Evolutionary conservation across 23 tunicate genomes (phyloP).

Genomic region (Oikopleura albicans): DNA sequence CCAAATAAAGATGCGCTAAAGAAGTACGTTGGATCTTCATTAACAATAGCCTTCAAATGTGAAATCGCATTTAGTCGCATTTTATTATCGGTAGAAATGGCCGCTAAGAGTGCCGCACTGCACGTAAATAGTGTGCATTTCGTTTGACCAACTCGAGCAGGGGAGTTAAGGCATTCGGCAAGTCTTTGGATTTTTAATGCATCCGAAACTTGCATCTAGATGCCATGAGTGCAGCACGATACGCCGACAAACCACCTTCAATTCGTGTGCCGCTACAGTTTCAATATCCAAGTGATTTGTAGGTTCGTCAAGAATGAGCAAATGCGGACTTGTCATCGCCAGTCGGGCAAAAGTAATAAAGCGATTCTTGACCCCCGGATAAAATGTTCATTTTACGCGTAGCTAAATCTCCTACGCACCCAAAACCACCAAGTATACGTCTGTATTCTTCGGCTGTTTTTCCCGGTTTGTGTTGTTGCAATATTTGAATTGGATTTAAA

Average conservation of each 20-base stretch:
- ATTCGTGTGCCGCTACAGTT: constrained; percentile 75
- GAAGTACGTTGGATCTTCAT: no score
- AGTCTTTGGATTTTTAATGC: no score
- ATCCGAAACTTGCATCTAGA: no score
- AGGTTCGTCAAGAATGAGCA: constrained; percentile 95
- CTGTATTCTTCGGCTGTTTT: constrained; percentile 51
- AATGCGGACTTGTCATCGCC: constrained; percentile 75
- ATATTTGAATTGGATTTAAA: constrained; percentile 36
- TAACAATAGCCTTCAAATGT: no score
- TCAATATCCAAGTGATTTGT: constrained; percentile 98
- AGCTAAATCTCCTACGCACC: constrained; percentile 83
- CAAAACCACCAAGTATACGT: constrained; percentile 72
- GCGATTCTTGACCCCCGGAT: constrained; percentile 90
- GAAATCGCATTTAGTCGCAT: no score
- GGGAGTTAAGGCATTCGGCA: no score
- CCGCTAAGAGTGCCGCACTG: no score
- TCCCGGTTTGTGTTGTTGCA: constrained; percentile 52
- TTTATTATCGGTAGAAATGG: no score
- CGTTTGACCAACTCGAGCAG: no score
- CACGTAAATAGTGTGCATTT: no score
- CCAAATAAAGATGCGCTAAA: no score
- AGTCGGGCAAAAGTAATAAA: constrained; percentile 76
- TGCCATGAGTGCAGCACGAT: constrained; percentile 42
- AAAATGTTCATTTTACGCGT: constrained; percentile 38
- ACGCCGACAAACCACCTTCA: constrained; percentile 72